These are phyloP conservation scores for Polydrusus tereticollis DNA, from an alignment of 2,888 invertebrate genomes.

Conservation along the genomic window DNA sequence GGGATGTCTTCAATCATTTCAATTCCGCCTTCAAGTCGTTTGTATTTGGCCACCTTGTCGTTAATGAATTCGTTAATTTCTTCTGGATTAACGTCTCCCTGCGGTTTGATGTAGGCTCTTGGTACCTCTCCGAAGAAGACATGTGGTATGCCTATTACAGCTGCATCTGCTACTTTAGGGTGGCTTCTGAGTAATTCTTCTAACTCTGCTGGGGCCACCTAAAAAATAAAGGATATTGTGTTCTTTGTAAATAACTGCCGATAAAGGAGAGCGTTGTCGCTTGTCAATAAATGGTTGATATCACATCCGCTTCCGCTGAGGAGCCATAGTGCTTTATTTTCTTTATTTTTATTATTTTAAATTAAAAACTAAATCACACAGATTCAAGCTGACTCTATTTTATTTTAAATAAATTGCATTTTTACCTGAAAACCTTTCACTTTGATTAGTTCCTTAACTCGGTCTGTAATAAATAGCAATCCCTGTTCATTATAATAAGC, in stretches of 20 bases:
- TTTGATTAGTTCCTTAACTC: constrained; percentile 88
- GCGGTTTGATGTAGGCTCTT: constrained; percentile 78
- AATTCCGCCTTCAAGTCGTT: constrained; percentile 70
- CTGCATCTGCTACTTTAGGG: constrained; percentile 83
- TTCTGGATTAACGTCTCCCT: constrained; percentile 65
- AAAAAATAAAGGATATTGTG: constrained; percentile 62
- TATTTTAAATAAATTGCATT: neutral
- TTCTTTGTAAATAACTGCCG: no score
- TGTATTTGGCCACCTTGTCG: constrained; percentile 80
- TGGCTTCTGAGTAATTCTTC: constrained; percentile 81
- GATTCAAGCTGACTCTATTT: no score
- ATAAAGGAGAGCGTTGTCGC: no score
- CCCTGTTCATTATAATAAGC: constrained; percentile 74
- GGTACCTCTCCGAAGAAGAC: constrained; percentile 80
- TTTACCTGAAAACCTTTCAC: constrained; percentile 72
- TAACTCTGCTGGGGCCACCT: constrained; percentile 89
- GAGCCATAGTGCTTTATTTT: no score
- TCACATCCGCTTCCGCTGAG: no score
- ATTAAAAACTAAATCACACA: no score
- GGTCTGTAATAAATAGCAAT: constrained; percentile 78
- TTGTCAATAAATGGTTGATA: no score
- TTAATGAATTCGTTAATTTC: constrained; percentile 75
- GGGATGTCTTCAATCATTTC: constrained; percentile 52
- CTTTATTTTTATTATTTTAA: no score
- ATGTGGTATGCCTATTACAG: constrained; percentile 84